phyloP scores from a whole-genome alignment of 2,113 vertebrate genomes.

The Oncorhynchus nerka region DNA sequence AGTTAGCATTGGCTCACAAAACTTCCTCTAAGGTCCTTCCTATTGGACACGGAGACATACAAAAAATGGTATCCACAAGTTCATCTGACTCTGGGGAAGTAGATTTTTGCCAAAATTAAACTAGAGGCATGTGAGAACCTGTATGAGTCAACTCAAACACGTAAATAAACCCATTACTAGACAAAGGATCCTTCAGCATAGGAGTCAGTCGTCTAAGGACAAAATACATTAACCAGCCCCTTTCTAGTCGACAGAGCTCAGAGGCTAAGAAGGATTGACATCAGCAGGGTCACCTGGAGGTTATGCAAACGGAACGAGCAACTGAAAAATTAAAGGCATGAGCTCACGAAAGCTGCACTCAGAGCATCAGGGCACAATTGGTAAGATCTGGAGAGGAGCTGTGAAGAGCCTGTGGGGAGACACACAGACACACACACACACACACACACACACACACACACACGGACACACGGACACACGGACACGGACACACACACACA shows the following conservation, averaged over 20 bases:
- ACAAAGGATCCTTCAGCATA: not conserved
- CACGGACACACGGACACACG: not conserved
- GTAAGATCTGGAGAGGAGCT: conserved; percentile 48
- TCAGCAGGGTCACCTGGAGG: conserved; percentile 67
- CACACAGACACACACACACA: conserved; percentile 1
- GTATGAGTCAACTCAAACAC: not conserved
- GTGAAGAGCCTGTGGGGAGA: conserved; percentile 26
- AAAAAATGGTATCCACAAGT: too few relatives aligned
- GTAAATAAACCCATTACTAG: not conserved
- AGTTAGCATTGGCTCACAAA: too few relatives aligned
- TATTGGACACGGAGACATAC: not conserved
- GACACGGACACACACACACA: too few relatives aligned
- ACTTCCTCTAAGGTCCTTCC: too few relatives aligned
- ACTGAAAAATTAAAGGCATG: conserved; percentile 73
- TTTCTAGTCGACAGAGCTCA: conserved; percentile 2
- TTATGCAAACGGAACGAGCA: conserved; percentile 68
- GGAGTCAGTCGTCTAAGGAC: not conserved
- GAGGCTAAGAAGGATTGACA: conserved; percentile 51
- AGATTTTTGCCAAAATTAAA: not conserved
- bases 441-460: not conserved
- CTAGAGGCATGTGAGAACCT: not conserved
- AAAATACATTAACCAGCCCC: conserved; percentile 2
- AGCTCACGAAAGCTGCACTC: conserved; percentile 63
- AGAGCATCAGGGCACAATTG: conserved; percentile 43
- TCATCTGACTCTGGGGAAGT: too few relatives aligned